These are phyloP conservation scores for Tympanoctomys barrerae DNA, from an alignment of 2,797 vertebrate species.

Conservation along the genomic window DNA sequence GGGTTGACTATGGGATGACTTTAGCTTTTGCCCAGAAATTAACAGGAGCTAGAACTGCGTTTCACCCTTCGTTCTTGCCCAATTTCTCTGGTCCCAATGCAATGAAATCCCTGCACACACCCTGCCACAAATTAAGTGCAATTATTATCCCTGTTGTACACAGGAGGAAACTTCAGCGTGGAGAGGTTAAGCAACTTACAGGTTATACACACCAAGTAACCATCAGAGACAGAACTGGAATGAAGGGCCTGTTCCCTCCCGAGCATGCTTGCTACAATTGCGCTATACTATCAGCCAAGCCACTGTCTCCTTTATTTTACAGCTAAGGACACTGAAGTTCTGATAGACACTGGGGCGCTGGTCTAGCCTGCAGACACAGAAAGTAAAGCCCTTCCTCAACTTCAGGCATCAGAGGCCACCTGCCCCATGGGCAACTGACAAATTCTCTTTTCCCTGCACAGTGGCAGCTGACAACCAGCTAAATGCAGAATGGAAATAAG, in stretches of 20 bases:
- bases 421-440: accelerated
- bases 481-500: not conserved
- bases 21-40: not conserved
- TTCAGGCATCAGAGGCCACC: not conserved
- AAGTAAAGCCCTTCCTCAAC: not conserved
- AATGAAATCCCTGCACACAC: not conserved
- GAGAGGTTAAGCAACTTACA: not conserved
- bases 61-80: not conserved
- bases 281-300: accelerated
- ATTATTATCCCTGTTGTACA: not conserved
- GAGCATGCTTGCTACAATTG: too few species aligned
- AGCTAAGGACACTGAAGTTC: not conserved
- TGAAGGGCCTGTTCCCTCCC: not conserved
- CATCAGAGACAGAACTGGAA: not conserved
- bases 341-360: not conserved
- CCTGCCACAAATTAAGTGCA: not conserved
- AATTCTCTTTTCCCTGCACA: not conserved
- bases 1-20: not conserved
- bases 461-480: not conserved
- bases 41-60: not conserved
- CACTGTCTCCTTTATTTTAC: not conserved
- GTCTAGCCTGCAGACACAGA: not conserved
- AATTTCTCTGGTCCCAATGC: not conserved
- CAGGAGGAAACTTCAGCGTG: not conserved
- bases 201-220: not conserved